Evolutionary conservation across 2,113 vertebrate species (phyloP).

Genomic region (Hipposideros armiger): DNA sequence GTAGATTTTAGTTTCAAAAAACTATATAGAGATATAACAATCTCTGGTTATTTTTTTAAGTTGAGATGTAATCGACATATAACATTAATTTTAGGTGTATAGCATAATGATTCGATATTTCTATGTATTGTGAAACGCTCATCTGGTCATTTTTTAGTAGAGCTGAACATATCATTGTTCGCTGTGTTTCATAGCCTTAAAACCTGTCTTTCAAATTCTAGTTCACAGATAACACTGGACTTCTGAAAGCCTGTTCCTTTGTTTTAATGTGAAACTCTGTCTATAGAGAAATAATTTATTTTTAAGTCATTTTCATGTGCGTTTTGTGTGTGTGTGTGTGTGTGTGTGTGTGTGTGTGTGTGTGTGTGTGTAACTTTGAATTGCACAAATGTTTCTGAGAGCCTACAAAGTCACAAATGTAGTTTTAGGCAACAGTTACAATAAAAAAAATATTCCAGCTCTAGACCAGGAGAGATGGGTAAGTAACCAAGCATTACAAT

Average conservation of each 20-base stretch:
- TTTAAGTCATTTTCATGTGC: not conserved
- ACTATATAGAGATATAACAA: not conserved
- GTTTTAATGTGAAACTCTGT: slow-evolving; percentile 14
- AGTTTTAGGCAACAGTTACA: not conserved
- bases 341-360: too few species aligned
- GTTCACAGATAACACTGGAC: not conserved
- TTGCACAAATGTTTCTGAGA: not conserved
- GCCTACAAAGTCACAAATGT: not conserved
- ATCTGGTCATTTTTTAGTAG: not conserved
- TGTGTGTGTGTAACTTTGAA: not conserved
- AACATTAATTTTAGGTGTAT: not conserved
- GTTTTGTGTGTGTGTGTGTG: not conserved
- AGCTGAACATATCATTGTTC: not conserved
- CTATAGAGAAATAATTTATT: not conserved
- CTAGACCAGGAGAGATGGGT: not conserved
- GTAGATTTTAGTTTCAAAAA: not conserved
- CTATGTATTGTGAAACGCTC: not conserved
- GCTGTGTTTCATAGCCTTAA: not conserved
- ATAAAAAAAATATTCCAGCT: not conserved
- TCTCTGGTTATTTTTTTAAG: not conserved
- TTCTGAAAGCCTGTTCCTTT: not conserved
- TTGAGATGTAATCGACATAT: not conserved
- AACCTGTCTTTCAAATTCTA: slow-evolving; percentile 14
- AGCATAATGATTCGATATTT: not conserved
- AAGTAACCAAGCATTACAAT: not conserved